A percentile compares a stretch with the other conserved stretches of the same genome.
Conservation (phyloP, 2,113 vertebrate species). For the Melozone crissalis region DNA sequence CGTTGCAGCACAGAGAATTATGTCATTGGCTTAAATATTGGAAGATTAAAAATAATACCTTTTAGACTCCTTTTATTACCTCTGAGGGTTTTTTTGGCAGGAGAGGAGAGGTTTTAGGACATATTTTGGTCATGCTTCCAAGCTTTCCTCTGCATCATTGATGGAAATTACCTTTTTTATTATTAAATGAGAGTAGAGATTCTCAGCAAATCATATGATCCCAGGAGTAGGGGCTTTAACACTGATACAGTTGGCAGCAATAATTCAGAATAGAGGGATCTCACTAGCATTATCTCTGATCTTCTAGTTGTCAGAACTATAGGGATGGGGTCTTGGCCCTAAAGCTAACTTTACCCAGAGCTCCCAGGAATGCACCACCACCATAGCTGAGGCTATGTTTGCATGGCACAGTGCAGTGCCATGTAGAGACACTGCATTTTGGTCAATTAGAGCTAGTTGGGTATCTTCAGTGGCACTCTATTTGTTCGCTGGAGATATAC, state of each 20-base stretch:
- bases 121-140: slow-evolving; percentile 64
- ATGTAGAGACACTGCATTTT: not conserved
- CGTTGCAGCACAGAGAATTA: slow-evolving; percentile 34
- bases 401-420: not conserved
- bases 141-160: slow-evolving; percentile 61
- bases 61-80: slow-evolving; percentile 62
- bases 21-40: slow-evolving; percentile 51
- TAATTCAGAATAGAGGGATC: slow-evolving; percentile 4
- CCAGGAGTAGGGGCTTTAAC: slow-evolving; percentile 43
- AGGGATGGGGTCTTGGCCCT: not conserved
- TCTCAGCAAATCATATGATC: slow-evolving; percentile 50
- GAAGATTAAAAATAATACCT: slow-evolving; percentile 67
- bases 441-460: slow-evolving; percentile 2
- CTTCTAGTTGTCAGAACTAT: not conserved
- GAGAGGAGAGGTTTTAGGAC: slow-evolving; percentile 54
- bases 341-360: not conserved
- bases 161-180: slow-evolving; percentile 67
- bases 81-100: slow-evolving; percentile 60
- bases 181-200: slow-evolving; percentile 61
- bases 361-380: not conserved
- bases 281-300: not conserved
- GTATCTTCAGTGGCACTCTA: not conserved
- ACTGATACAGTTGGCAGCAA: slow-evolving; percentile 21
- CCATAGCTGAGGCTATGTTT: not conserved
- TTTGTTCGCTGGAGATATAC: slow-evolving; percentile 33